Base-by-base conservation (phyloP, 2,113 vertebrate genomes). In the Phrynosoma platyrhinos region DNA sequence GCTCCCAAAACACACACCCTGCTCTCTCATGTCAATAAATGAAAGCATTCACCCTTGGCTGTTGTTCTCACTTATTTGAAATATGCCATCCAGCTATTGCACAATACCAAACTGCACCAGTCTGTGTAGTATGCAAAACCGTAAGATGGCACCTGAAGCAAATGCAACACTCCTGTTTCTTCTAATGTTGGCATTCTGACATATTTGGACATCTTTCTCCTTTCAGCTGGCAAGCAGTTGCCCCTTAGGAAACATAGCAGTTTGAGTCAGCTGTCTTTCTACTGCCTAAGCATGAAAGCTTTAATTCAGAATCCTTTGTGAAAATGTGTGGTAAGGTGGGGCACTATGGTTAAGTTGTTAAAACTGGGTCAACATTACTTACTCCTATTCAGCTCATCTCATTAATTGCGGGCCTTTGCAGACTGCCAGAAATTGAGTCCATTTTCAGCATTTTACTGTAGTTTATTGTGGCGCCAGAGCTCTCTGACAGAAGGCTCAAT, bases 201-300 rank as follows among this genome's bases (percentile, higher is more conserved):
- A 86, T 88, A 84, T 66, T 75, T 62, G 86, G 9, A 2, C 6
- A 64, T 80, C 0, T 6, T n/a, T 86, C 53, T 74, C 40, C 52
- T 12, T 62, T 55, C 47, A 87, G 66, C 47, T 84, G 40, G 66
- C 69, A 77, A 90, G 69, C 40, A 71, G 90, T 78, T 81, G 77
- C 68, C 86, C 30, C 75, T 89, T 82, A 69, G 78, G 88, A 40
- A 84, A 32, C 36, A 82, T 3, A 32, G 53, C 1, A 79, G n/a
- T 84, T 23, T 2, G 71, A 47, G 42, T 90, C 90, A 92, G 86
- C 89, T 91, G 78, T 83, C 78, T 84, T 87, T 64, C 42, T 30
- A 1, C n/a, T 66, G 23, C 4, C 23, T 30, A 13, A 20, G 58
- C 58, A 36, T 42, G 5, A 4, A 64, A 30, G 53, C 79, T 84